A percentile compares a stretch with the other conserved stretches of the same genome.
Evolutionary conservation across 2,113 vertebrate genomes (phyloP).

Genomic region (Hippocampus mohnikei): DNA sequence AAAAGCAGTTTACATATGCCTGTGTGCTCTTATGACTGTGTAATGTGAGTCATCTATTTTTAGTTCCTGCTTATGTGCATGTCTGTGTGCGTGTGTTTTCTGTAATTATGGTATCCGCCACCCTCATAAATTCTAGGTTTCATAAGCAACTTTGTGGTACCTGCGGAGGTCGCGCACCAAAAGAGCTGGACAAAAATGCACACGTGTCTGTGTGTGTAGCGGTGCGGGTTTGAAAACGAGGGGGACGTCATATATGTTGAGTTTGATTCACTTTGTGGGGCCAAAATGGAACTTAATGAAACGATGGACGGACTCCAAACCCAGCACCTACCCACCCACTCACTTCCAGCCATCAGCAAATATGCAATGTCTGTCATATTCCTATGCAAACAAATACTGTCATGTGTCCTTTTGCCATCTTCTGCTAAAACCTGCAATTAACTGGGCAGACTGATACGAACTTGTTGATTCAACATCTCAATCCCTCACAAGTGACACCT

Average conservation of each 20-base stretch:
- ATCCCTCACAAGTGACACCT: not conserved
- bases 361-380: constrained; percentile 30
- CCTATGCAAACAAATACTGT: constrained; percentile 57
- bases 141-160: constrained; percentile 43
- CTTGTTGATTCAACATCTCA: constrained; percentile 15
- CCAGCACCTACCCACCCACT: not conserved
- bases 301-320: not conserved
- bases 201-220: not conserved
- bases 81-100: constrained; percentile 21
- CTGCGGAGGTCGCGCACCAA: constrained; percentile 54
- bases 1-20: constrained; percentile 39
- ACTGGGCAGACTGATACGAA: not conserved
- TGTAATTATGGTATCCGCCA: constrained; percentile 55
- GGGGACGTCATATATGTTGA: not conserved
- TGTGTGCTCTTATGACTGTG: constrained; percentile 30
- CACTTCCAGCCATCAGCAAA: not conserved
- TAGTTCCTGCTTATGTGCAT: constrained; percentile 24
- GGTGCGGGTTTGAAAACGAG: not conserved
- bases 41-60: constrained; percentile 45
- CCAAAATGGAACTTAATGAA: not conserved
- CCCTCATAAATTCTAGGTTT: constrained; percentile 57
- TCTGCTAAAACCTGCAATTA: not conserved
- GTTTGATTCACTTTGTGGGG: not conserved
- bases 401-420: not conserved
- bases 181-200: constrained; percentile 42